Base-by-base conservation (phyloP, 2,797 vertebrate species). In the Gallinago solitaria region DNA sequence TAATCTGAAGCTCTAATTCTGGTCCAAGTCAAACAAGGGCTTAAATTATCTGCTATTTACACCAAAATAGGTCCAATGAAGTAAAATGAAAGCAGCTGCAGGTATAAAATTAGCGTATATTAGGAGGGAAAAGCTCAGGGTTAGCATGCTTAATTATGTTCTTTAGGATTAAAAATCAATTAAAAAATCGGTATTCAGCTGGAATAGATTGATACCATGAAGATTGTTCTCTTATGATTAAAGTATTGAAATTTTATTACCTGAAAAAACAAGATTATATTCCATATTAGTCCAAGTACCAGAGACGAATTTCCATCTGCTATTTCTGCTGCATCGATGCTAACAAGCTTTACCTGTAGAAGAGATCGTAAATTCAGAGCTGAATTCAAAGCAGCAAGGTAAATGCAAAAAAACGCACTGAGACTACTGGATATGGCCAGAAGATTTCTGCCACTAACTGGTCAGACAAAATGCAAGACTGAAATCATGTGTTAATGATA, bases 231-330 rank as follows among this genome's bases (percentile, higher is more conserved):
- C 32, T 56, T 87, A 67, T 24, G 32, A 80, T 67, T 89, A 74
- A 70, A 89, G 33, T 73, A 91, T 43, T 91, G 45, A 80, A 61
- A n/a, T 45, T 9, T 63, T 28, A 92, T 98, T 98, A 99, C 99
- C 99, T 99, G 99, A 95, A 99, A 99, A 97, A 99, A 99, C 82
- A 99, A 98, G 92, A 99, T 99, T 97, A 99, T 99, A 97, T 99
- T 99, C 99, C 99, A 99, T 97, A 99, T 99, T 90, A 99, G 98
- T 48, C 99, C 99, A n/a, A 99, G 98, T 71, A 99, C 98, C 96
- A 99, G 98, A 57, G 99, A 99, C 37, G 99, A 97, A 98, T 99
- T 99, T 95, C 99, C 99, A 90, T 99, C 99, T 5, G 99, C 98
- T 76, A 99, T 98, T 95, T 99, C 99, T 12, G 98, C 98, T 20